These are phyloP conservation scores for Periophthalmus modestus DNA, from an alignment of 2,113 vertebrate genomes.

Conservation along the genomic window DNA sequence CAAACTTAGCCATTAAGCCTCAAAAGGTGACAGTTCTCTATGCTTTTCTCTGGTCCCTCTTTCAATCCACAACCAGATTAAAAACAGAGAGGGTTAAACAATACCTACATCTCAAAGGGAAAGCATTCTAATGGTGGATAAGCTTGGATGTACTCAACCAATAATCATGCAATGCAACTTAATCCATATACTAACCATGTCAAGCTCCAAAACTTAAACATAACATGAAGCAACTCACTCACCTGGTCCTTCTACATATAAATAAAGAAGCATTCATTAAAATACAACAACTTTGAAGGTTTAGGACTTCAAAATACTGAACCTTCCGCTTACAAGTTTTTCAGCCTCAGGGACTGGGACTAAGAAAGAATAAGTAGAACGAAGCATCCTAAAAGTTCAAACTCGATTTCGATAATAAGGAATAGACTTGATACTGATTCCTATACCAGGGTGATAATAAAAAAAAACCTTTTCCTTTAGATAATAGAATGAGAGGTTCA, in stretches of 20 bases:
- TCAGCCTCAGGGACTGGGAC: no score
- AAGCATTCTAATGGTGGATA: constrained; percentile 20
- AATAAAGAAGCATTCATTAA: not conserved
- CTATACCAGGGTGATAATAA: no score
- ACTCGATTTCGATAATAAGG: no score
- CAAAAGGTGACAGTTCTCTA: not conserved
- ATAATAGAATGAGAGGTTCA: no score
- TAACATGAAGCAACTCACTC: not conserved
- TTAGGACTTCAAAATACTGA: no score
- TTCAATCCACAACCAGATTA: constrained; percentile 35
- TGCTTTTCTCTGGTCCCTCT: not conserved
- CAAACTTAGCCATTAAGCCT: not conserved
- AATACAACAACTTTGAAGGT: no score
- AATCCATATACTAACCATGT: not conserved
- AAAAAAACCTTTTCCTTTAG: no score
- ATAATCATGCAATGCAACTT: not conserved
- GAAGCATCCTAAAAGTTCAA: no score
- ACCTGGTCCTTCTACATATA: not conserved
- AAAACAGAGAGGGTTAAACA: constrained; percentile 59
- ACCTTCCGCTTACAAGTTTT: no score
- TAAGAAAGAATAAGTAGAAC: no score
- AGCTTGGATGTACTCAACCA: constrained; percentile 28
- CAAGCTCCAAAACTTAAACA: not conserved
- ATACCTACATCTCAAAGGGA: constrained; percentile 17
- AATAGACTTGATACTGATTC: no score